Evolutionary conservation across 2,113 vertebrate species (phyloP).

Genomic region (Shinisaurus crocodilurus): DNA sequence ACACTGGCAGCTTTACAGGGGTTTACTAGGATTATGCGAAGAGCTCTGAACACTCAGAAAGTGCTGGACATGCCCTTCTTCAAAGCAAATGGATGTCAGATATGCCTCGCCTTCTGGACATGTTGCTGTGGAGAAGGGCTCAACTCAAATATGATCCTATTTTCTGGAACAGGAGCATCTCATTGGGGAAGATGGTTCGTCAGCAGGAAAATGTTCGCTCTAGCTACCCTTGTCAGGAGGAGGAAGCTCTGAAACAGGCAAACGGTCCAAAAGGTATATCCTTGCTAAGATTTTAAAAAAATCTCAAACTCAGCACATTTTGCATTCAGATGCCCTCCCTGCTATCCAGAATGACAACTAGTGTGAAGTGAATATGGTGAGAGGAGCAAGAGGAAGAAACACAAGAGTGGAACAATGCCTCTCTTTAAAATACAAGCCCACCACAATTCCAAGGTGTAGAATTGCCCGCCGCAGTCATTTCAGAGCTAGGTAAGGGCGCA

Average conservation of each 20-base stretch:
- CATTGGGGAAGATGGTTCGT: too few species aligned
- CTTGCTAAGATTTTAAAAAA: too few species aligned
- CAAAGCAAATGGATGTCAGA: neutral
- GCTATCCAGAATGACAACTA: neutral
- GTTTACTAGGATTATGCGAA: neutral
- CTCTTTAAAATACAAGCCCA: neutral
- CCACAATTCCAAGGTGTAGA: neutral
- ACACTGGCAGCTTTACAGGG: neutral
- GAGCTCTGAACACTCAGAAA: neutral
- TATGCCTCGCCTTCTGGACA: neutral
- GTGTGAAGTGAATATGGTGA: neutral
- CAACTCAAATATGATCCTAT: neutral
- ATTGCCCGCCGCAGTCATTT: neutral
- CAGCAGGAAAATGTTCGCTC: neutral
- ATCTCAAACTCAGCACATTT: neutral
- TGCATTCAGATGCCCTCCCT: too few species aligned
- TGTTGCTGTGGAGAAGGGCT: neutral
- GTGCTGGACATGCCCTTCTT: neutral
- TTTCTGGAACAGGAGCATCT: neutral
- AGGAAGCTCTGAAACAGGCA: neutral
- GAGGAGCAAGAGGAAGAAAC: neutral
- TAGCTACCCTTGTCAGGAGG: neutral
- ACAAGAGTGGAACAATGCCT: neutral
- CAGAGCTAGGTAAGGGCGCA: fast-evolving
- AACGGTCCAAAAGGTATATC: neutral